Evolutionary conservation across 2,888 invertebrate genomes (phyloP).

Genomic region (Agapetus fuscipes): DNA sequence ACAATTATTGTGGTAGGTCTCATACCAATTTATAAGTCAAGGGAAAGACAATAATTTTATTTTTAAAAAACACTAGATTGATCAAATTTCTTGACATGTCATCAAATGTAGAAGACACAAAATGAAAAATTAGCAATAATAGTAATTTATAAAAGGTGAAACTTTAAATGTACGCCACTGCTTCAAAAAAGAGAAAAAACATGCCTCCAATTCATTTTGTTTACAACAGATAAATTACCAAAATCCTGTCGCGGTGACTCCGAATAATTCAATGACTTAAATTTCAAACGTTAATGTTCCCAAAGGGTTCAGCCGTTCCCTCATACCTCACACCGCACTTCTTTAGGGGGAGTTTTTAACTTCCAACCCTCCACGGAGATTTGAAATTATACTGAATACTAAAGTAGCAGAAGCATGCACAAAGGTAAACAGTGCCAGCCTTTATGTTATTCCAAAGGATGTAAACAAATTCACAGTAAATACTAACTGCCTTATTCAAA

Average conservation of each 20-base stretch:
- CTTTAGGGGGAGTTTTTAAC: no score
- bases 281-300: slow-evolving; percentile 1
- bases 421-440: slow-evolving; percentile 1
- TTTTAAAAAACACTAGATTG: no score
- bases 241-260: slow-evolving; percentile 9
- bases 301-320: background rate
- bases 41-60: no score
- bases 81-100: no score
- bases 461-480: slow-evolving; percentile 9
- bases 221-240: slow-evolving; percentile 14
- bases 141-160: no score
- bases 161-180: no score
- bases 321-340: background rate
- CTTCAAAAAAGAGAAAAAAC: slow-evolving; percentile 2
- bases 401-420: background rate
- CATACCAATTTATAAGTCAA: no score
- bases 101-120: slow-evolving; percentile 9
- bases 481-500: no score
- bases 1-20: no score
- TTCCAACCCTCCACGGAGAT: background rate
- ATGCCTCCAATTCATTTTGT: slow-evolving; percentile 9
- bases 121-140: no score
- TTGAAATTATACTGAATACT: background rate
- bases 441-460: background rate
- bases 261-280: slow-evolving; percentile 2